Percentiles rank a stretch among this genome's conserved stretches.
phyloP scores from a whole-genome alignment of 2,888 invertebrate genomes.

The Eristalis pertinax region DNA sequence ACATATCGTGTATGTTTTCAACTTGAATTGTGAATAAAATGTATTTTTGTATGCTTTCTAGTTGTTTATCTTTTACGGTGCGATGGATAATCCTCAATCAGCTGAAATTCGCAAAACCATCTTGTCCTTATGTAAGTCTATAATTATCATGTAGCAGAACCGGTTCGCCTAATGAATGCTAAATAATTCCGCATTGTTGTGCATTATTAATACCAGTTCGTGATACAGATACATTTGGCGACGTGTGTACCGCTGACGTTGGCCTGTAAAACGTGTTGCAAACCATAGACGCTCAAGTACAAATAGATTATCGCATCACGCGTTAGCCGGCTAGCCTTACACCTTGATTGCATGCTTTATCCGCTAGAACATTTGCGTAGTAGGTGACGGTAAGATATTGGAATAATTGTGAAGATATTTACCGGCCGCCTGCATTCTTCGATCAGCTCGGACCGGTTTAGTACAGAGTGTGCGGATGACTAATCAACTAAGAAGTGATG shows the following conservation, averaged over 20 bases:
- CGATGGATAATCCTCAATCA: neutral
- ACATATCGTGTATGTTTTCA: neutral
- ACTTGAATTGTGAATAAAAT: neutral
- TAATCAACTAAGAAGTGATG: no score
- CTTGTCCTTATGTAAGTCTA: neutral
- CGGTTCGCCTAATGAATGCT: conserved; percentile 36
- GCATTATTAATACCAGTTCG: conserved; percentile 23
- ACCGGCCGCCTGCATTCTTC: no score
- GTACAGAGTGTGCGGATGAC: no score
- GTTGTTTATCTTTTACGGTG: neutral
- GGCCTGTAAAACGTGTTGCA: neutral
- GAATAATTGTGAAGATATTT: no score
- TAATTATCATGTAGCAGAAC: conserved; percentile 6
- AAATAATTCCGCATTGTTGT: conserved; percentile 12
- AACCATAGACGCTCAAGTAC: neutral
- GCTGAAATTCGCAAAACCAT: neutral
- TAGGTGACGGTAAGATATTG: no score
- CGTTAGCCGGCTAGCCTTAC: no score
- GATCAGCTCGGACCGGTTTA: no score
- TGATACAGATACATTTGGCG: conserved; percentile 9
- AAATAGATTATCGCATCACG: no score
- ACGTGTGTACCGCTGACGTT: neutral
- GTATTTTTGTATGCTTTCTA: neutral
- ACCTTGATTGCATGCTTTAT: no score
- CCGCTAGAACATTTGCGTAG: no score